A percentile compares a stretch with the other conserved stretches of the same genome.
Conservation (phyloP, 1,140 invertebrate genomes). For the Papilio polytes region DNA sequence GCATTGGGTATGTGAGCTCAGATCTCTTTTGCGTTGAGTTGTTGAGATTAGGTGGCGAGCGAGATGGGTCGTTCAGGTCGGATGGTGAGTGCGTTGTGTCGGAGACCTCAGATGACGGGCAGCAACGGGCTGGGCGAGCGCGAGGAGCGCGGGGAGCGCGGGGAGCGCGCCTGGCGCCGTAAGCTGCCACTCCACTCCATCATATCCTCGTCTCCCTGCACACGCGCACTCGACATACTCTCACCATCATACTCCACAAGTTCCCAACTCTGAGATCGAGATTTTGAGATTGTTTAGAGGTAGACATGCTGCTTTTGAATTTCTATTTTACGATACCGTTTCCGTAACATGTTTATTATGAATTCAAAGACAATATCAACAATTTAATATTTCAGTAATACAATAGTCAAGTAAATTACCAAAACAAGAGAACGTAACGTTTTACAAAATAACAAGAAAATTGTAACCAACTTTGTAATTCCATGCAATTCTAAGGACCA, state of each 20-base stretch:
- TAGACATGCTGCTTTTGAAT: conserved; percentile 22
- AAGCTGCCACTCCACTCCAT: conserved; percentile 77
- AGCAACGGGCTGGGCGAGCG: conserved; percentile 76
- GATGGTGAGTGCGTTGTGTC: conserved; percentile 53
- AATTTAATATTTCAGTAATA: neutral
- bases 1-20: neutral
- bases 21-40: neutral
- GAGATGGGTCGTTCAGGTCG: conserved; percentile 49
- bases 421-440: neutral
- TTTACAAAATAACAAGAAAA: neutral
- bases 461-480: neutral
- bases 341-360: neutral
- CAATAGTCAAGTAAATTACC: neutral
- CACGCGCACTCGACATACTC: conserved; percentile 83
- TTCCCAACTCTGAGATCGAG: conserved; percentile 82
- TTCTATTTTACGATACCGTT: conserved; percentile 15
- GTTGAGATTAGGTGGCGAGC: conserved; percentile 59
- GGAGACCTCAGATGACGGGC: conserved; percentile 61
- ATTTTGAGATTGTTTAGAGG: conserved; percentile 71
- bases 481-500: conserved; percentile 27
- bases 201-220: conserved; percentile 83
- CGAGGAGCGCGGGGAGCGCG: conserved; percentile 66
- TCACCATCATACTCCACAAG: conserved; percentile 81
- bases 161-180: conserved; percentile 69
- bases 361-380: neutral